Evolutionary conservation across 2,797 vertebrate species (phyloP), one percentile per base, ranked within the genome.

Genomic region (Melanotaenia boesemani): DNA sequence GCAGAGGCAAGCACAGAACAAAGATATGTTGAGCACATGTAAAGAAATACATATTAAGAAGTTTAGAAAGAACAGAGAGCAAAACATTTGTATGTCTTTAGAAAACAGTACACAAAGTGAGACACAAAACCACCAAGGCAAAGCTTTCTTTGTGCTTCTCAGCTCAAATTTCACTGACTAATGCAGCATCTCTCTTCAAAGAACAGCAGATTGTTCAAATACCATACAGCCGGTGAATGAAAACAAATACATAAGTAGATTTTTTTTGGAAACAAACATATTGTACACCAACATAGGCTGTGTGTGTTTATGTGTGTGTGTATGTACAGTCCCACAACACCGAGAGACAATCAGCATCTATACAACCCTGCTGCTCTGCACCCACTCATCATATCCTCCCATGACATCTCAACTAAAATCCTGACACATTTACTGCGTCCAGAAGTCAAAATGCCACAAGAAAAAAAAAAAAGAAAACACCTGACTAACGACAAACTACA

Each of bases 151-250:
- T 22, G 44, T 71, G 58, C 68, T 77, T 41, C 28, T 77, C 39
- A 66, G 78, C 75, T 90, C 84, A 61, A 6, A 86, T 90, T 83
- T 86, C 89, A 77, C 77, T 41, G 83, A 84, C 65, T 80, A 30
- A 81, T 24, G 61, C 71, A 67, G 56, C 69, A 65, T 1, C 64
- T 72, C 55, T 65, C 56, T 62, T 36, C 26, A 50, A 28, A 56
- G 36, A 15, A 70, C 59, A 70, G 22, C 80, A 80, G 62, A 60
- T 39, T 41, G 71, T 57, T 81, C 72, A n/a, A 69, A 70, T 36
- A 32, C 6, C 57, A 73, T 56, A 64, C 57, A n/a, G 66, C 39
- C 11, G 1, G 26, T 37, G 22, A 68, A 72, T 56, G 83, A 79
- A 81, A 88, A 79, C 87, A 83, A 89, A 87, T 76, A 83, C 79